These are phyloP conservation scores for Hyposmocoma kahamanoa DNA, from an alignment of 1,140 invertebrate species.

Conservation along the genomic window DNA sequence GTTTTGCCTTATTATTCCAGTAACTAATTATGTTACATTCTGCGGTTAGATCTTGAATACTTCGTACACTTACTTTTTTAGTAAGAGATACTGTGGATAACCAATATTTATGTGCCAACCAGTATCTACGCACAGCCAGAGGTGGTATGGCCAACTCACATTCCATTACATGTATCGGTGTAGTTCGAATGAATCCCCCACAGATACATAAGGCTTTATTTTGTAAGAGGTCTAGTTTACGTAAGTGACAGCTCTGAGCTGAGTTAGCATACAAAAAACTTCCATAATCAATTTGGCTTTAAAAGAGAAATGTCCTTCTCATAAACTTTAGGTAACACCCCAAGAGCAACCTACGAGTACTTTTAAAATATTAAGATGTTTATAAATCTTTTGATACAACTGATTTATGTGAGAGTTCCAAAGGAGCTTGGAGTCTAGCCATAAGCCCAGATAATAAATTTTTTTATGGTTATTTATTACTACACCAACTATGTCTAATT, in stretches of 20 bases:
- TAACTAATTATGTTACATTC: not conserved
- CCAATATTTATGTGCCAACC: conserved; percentile 1
- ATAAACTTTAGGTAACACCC: not conserved
- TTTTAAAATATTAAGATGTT: conserved; percentile 7
- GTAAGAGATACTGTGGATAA: not conserved
- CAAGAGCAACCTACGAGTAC: not conserved
- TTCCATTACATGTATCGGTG: conserved; percentile 4
- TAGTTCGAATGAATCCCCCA: not conserved
- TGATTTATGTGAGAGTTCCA: not conserved
- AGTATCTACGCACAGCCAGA: not conserved
- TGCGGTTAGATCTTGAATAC: not conserved
- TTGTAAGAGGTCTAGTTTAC: not conserved
- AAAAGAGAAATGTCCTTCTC: not conserved
- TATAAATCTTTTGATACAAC: not conserved
- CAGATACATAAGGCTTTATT: not conserved
- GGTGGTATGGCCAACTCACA: not conserved
- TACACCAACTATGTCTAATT: conserved; percentile 6
- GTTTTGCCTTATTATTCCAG: not conserved
- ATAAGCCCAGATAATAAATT: conserved; percentile 14
- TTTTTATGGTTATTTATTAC: conserved; percentile 5
- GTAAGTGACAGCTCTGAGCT: not conserved
- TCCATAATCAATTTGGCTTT: not conserved
- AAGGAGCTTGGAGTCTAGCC: not conserved
- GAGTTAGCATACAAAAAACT: not conserved
- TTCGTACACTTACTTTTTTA: not conserved